Evolutionary conservation across 2,113 vertebrate species (phyloP).

Genomic region (Delphinapterus leucas): DNA sequence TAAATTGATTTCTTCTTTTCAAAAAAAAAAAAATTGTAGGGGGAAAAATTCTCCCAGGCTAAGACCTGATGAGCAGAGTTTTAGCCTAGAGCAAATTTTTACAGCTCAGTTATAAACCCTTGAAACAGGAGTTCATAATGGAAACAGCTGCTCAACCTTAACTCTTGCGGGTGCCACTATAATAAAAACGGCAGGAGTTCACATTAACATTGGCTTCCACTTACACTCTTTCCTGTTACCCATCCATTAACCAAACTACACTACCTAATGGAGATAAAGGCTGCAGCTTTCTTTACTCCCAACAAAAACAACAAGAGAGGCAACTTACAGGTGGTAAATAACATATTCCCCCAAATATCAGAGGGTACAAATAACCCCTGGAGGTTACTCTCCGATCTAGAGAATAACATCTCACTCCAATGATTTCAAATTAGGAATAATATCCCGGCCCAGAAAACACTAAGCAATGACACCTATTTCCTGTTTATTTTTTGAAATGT

Average conservation of each 20-base stretch:
- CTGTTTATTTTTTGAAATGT: slow-evolving; percentile 38
- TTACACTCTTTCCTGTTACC: slow-evolving; percentile 82
- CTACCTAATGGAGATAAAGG: slow-evolving; percentile 77
- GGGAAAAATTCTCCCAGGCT: slow-evolving; percentile 80
- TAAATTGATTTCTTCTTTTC: slow-evolving; percentile 74
- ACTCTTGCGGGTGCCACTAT: slow-evolving; percentile 78
- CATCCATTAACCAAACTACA: slow-evolving; percentile 81
- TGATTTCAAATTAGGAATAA: slow-evolving; percentile 46
- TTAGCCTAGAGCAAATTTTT: slow-evolving; percentile 84
- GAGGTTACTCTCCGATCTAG: neutral
- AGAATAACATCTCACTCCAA: slow-evolving; percentile 29
- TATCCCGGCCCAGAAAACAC: neutral
- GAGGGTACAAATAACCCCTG: slow-evolving; percentile 49
- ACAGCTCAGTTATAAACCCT: slow-evolving; percentile 86
- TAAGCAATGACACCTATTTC: neutral
- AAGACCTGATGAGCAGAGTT: slow-evolving; percentile 80
- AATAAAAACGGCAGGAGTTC: slow-evolving; percentile 85
- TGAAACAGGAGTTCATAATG: slow-evolving; percentile 86
- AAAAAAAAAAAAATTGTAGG: slow-evolving; percentile 59
- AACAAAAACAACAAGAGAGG: slow-evolving; percentile 72
- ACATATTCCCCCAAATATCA: slow-evolving; percentile 27
- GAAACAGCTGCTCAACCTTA: slow-evolving; percentile 86
- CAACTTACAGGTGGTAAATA: slow-evolving; percentile 76
- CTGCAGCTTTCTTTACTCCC: slow-evolving; percentile 64
- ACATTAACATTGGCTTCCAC: slow-evolving; percentile 81